These are phyloP conservation scores for Embidobia sp. DNA, from an alignment of 2,888 invertebrate species.

Conservation along the genomic window DNA sequence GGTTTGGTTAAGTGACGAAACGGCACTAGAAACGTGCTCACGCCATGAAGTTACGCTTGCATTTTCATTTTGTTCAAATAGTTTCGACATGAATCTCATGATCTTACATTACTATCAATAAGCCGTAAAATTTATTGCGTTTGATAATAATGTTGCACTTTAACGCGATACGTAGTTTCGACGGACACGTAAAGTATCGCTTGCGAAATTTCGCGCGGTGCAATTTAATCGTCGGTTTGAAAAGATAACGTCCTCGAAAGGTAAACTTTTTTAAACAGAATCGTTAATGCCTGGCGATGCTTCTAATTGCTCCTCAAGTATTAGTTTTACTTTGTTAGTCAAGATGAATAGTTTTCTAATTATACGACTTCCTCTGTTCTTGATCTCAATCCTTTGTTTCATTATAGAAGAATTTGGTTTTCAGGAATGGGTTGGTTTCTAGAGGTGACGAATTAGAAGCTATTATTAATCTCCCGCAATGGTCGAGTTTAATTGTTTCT, in stretches of 20 bases:
- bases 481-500: conserved; percentile 12
- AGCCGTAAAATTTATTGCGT: conserved; percentile 29
- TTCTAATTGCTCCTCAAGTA: background rate
- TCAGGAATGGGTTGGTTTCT: conserved; percentile 5
- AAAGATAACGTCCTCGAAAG: conserved; percentile 4
- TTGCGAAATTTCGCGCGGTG: background rate
- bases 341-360: conserved; percentile 7
- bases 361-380: conserved; percentile 8
- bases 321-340: conserved; percentile 6
- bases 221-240: background rate
- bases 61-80: conserved; percentile 41
- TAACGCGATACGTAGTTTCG: background rate
- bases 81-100: conserved; percentile 44
- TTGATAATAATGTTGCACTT: conserved; percentile 26
- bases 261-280: background rate
- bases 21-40: too few relatives aligned
- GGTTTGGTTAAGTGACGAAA: conserved; percentile 20
- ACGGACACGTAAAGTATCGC: background rate
- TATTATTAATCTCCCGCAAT: background rate
- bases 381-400: conserved; percentile 4
- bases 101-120: too few relatives aligned
- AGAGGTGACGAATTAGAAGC: background rate
- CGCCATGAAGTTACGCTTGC: conserved; percentile 20
- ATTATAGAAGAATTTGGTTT: conserved; percentile 7
- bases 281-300: too few relatives aligned